These are phyloP conservation scores for Hypocryptadius cinnamomeus DNA, from an alignment of 2,113 vertebrate species.

Conservation along the genomic window DNA sequence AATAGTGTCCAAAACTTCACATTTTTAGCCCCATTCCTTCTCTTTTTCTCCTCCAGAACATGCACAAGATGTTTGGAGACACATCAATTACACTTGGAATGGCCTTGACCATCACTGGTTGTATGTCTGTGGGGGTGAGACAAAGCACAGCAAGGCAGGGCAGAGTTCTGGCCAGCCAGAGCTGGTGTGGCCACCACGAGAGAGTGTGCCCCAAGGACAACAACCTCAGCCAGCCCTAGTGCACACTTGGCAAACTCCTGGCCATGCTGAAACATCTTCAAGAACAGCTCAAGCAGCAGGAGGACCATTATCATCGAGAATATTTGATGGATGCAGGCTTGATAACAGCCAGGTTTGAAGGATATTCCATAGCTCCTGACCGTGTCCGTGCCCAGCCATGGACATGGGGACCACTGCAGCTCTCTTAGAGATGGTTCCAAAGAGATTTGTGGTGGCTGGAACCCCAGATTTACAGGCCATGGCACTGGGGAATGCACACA, in stretches of 20 bases:
- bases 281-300: neutral
- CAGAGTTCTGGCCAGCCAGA: neutral
- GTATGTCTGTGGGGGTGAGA: neutral
- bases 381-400: accelerated
- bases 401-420: neutral
- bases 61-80: neutral
- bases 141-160: neutral
- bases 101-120: neutral
- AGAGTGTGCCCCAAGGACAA: neutral
- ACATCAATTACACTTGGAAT: neutral
- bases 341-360: neutral
- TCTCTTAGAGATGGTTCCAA: neutral
- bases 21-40: neutral
- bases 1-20: accelerated
- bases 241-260: neutral
- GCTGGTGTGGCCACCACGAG: neutral
- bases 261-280: neutral
- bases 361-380: accelerated
- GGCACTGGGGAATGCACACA: neutral
- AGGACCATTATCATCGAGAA: neutral
- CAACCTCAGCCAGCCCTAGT: neutral
- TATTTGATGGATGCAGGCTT: neutral
- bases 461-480: neutral
- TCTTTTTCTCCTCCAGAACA: neutral
- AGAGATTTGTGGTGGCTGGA: neutral